Percentiles rank a stretch among this genome's conserved stretches.
Conservation (phyloP, 2,113 vertebrate species). For the Sander lucioperca region DNA sequence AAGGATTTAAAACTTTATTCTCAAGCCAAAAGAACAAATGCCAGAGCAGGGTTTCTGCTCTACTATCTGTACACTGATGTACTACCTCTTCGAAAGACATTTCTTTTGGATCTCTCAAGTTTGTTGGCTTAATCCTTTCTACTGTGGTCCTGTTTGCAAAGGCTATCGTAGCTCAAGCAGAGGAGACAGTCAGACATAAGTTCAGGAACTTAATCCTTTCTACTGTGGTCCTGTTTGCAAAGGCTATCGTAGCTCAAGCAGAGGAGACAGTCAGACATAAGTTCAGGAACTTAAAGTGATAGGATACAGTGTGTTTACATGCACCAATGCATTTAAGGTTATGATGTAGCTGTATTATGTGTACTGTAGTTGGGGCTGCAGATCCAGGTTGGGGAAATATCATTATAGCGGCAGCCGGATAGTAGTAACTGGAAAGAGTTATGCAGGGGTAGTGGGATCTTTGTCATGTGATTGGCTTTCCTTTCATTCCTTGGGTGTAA, state of each 20-base stretch:
- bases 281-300: not conserved
- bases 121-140: not conserved
- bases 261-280: too few relatives aligned
- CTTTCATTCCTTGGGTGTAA: too few relatives aligned
- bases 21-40: slow-evolving; percentile 1
- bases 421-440: too few relatives aligned
- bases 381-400: too few relatives aligned
- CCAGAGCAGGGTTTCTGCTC: slow-evolving; percentile 1
- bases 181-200: not conserved
- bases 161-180: too few relatives aligned
- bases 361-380: not conserved
- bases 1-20: slow-evolving; percentile 14
- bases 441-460: too few relatives aligned
- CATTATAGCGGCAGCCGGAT: too few relatives aligned
- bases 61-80: not conserved
- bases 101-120: not conserved
- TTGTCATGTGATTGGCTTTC: too few relatives aligned
- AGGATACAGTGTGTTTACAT: not conserved
- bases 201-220: not conserved
- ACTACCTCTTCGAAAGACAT: not conserved
- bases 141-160: not conserved
- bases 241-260: too few relatives aligned
- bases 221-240: not conserved
- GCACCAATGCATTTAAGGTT: not conserved
- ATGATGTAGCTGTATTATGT: not conserved